Evolutionary conservation across 2,113 vertebrate species (phyloP).

Genomic region (Mobula hypostoma): DNA sequence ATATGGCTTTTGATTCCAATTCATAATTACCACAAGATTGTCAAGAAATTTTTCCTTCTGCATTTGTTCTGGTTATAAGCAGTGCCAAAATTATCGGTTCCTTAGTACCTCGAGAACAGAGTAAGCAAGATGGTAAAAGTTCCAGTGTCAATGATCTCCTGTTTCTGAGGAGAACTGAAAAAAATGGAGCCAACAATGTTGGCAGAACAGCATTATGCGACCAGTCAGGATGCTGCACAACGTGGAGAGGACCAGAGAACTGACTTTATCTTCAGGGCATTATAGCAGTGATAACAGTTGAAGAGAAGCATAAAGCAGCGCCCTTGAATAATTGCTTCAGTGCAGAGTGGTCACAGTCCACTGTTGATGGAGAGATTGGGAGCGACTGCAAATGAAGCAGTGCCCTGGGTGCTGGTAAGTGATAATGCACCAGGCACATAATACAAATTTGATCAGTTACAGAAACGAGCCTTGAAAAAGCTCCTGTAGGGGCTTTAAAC

Average conservation of each 20-base stretch:
- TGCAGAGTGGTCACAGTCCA: neutral
- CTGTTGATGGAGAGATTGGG: neutral
- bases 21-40: neutral
- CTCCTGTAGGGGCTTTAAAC: neutral
- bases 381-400: neutral
- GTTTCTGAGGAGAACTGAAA: neutral
- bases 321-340: neutral
- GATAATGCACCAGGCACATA: neutral
- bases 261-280: neutral
- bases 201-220: neutral
- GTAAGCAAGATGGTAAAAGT: neutral
- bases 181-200: neutral
- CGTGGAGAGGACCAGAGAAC: neutral
- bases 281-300: neutral
- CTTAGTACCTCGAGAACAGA: neutral
- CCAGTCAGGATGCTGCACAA: neutral
- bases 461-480: neutral
- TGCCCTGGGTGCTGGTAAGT: neutral
- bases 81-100: neutral
- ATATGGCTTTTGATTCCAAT: neutral
- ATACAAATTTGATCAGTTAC: neutral
- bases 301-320: neutral
- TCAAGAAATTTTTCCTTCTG: neutral
- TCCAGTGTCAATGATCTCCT: neutral
- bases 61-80: neutral